Base-by-base conservation (phyloP, 2,797 vertebrate species). In the Falco biarmicus region DNA sequence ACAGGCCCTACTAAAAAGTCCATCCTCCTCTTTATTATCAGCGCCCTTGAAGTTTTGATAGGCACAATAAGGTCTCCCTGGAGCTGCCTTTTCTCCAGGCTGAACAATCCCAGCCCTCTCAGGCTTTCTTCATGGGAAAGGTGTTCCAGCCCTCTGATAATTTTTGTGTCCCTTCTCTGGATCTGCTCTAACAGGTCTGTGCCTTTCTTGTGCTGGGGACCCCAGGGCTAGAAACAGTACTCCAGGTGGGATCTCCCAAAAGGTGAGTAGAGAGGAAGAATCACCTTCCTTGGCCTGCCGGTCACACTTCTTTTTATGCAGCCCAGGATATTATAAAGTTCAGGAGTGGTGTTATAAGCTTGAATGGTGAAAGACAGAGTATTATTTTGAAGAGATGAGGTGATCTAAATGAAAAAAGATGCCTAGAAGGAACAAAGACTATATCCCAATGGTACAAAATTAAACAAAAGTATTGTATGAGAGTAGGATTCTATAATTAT, bases 21-120 rank as follows among this genome's bases (percentile, higher is more conserved):
- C 32, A 6, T 34, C 19, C 25, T 14, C 37, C 29, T 16, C 31
- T 66, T 75, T 75, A 24, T 34, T 53, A 6, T 4, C 53, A 26
- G 12, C 6, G 7, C 15, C 22, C 4, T 61, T 41, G 9, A 15
- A 1, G 8, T 20, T 39, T 0, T 5, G 17, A 51, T 85, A 41
- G 15, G 7, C 29, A 12, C 53, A 43, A 18, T 45, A 53, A 51
- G 3, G 4, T 57, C 6, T 59, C 15, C 17, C 15, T 0, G 0
- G 5, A 75, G 57, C 16, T 45, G 16, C 43, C 43, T 45, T 45
- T 68, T 68, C 39, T 68, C 32, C 47, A 64, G 31, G 24, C 5
- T n/a, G 50, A 56, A 16, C 15, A 82, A 43, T 5, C 20, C 13
- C 31, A 45, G 2, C 9, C 6, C 10, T 51, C 47, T 39, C n/a